These are phyloP conservation scores for Spialia ferax DNA, from an alignment of 2,888 invertebrate species.

Conservation along the genomic window DNA sequence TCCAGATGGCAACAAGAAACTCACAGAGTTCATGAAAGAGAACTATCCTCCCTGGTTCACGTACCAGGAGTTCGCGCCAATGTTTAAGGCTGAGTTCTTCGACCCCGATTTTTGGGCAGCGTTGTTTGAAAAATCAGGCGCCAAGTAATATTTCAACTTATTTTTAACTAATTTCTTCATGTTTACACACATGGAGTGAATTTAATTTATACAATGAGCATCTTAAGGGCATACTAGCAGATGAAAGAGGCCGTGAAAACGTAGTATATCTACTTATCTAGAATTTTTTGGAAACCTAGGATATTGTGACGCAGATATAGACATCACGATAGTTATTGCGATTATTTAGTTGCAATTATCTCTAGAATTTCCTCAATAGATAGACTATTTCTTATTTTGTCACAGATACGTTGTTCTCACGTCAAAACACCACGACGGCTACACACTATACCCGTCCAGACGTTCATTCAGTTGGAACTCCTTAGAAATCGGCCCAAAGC, in stretches of 20 bases:
- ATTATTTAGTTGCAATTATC: no score
- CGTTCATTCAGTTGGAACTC: conserved; percentile 95
- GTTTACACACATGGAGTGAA: no score
- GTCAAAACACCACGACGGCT: conserved; percentile 96
- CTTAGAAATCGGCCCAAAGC: conserved; percentile 91
- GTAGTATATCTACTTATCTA: no score
- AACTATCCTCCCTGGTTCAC: conserved; percentile 95
- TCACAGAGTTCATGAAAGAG: conserved; percentile 90
- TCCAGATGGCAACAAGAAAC: conserved; percentile 65
- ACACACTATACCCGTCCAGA: conserved; percentile 92
- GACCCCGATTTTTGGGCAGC: conserved; percentile 94
- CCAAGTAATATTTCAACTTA: conserved; percentile 86
- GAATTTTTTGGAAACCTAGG: no score
- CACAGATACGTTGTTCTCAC: conserved; percentile 92
- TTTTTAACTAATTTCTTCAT: no score
- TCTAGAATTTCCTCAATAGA: no score
- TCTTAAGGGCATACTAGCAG: no score
- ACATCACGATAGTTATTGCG: no score
- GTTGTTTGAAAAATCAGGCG: conserved; percentile 94
- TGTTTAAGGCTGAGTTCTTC: conserved; percentile 96
- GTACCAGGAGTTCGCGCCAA: conserved; percentile 96
- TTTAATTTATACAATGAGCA: no score
- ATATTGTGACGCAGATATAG: no score
- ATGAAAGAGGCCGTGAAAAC: no score
- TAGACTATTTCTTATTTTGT: background rate